phyloP scores from a whole-genome alignment of 2,797 vertebrate genomes.

The Syngnathus rostellatus region DNA sequence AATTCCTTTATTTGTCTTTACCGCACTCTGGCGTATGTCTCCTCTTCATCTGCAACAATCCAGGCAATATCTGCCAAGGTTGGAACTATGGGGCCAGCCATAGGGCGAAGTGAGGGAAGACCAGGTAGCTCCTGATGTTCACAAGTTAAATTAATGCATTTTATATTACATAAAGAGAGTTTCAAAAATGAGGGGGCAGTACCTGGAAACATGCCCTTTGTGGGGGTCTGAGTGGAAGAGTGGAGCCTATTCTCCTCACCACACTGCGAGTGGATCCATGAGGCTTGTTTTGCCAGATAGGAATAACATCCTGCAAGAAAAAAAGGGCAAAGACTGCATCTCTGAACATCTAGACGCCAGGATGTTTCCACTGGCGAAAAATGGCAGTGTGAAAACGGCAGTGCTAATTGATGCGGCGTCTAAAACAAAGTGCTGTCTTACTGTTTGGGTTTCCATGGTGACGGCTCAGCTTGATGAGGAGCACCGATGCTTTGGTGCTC shows the following conservation, averaged over 20 bases:
- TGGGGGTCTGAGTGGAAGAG: slow-evolving; percentile 87
- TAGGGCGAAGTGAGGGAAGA: slow-evolving; percentile 73
- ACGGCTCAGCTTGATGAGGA: slow-evolving; percentile 19
- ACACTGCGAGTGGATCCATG: slow-evolving; percentile 90
- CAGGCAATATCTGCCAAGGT: slow-evolving; percentile 94
- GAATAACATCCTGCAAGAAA: slow-evolving; percentile 74
- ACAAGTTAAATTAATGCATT: not conserved
- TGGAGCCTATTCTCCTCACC: slow-evolving; percentile 94
- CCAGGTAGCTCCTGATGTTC: slow-evolving; percentile 79
- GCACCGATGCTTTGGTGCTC: slow-evolving; percentile 24
- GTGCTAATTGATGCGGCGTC: not conserved
- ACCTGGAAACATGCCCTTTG: slow-evolving; percentile 92
- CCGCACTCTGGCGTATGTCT: slow-evolving; percentile 96
- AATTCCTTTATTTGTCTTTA: slow-evolving; percentile 31
- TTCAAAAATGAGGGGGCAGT: slow-evolving; percentile 1
- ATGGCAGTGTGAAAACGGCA: not conserved
- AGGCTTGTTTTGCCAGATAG: slow-evolving; percentile 98
- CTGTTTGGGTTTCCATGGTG: slow-evolving; percentile 76
- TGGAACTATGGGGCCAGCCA: slow-evolving; percentile 81
- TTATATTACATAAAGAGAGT: not conserved
- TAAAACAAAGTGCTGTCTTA: slow-evolving; percentile 47
- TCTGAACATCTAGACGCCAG: not conserved
- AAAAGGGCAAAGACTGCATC: not conserved
- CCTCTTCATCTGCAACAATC: slow-evolving; percentile 95
- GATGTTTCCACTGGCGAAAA: not conserved